Evolutionary conservation across 2,113 vertebrate genomes (phyloP), one percentile per base, ranked within the genome.

Genomic region (Daubentonia madagascariensis): DNA sequence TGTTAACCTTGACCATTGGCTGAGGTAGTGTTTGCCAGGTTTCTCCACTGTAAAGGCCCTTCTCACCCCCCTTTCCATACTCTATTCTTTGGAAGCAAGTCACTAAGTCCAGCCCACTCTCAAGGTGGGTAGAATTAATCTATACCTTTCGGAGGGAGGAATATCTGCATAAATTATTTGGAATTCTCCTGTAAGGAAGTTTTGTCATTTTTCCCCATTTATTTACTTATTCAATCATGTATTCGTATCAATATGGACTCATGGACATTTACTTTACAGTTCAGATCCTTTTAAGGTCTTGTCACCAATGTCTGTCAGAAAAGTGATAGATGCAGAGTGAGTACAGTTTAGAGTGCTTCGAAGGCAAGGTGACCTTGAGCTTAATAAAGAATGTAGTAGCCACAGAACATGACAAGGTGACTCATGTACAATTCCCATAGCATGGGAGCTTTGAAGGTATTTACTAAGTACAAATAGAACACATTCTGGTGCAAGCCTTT

Each of bases 261-360:
- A 18, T 17, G 16, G n/a, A 52, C 35, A 48, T 57, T 89, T 81
- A 87, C 65, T 83, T 94, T 48, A 78, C 50, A 84, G 59, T 72
- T 96, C 23, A 52, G 80, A 40, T 61, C 48, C 9, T 67, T 50
- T 86, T 78, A 54, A 92, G 52, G 67, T 37, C 79, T 48, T 78
- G 35, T 81, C 45, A 76, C 17, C 48, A 5, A 0, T 48, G 75
- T 18, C 65, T 85, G 25, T 85, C 28, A 63, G 83, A 59, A 87
- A 87, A 79, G 22, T 48, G 73, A 65, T 67, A 35, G 48, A 52
- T 45, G 72, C 35, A 68, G n/a, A 72, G 7, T 25, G 37, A 57
- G 20, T 25, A 30, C 32, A 65, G 37, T 35, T 35, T 40, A 22
- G 17, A 73, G 48, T 30, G 10, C 22, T 37, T 67, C 1, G 1